Percentiles rank a stretch among this genome's conserved stretches.
These are phyloP conservation scores for Mycalesis mineus DNA, from an alignment of 2,888 invertebrate species.

Conservation along the genomic window DNA sequence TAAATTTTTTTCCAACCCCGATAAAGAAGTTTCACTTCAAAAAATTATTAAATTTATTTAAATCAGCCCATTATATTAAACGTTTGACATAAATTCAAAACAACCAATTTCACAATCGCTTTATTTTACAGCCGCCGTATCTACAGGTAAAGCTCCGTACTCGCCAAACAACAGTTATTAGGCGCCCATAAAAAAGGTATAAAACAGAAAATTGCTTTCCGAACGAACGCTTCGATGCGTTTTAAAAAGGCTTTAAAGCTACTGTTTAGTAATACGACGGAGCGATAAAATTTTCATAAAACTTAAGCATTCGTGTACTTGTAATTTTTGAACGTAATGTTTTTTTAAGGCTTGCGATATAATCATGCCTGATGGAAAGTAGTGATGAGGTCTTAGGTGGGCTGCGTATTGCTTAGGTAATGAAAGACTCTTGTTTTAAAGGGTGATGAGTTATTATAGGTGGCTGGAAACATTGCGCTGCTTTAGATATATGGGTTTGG, in stretches of 20 bases:
- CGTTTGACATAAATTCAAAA: too few species aligned
- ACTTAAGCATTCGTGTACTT: background rate
- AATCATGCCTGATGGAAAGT: too few species aligned
- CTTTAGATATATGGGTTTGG: too few species aligned
- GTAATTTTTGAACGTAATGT: background rate
- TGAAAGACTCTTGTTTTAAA: too few species aligned
- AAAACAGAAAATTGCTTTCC: slow-evolving; percentile 4
- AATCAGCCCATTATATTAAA: too few species aligned
- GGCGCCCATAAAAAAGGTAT: slow-evolving; percentile 7
- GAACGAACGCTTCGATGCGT: slow-evolving; percentile 1
- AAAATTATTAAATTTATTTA: too few species aligned
- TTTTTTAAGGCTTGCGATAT: background rate
- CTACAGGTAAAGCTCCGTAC: background rate
- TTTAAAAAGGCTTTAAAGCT: slow-evolving; percentile 1
- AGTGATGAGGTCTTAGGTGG: too few species aligned
- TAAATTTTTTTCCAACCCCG: too few species aligned
- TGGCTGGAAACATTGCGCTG: too few species aligned
- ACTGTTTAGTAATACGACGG: background rate
- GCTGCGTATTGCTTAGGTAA: too few species aligned
- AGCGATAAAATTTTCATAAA: background rate
- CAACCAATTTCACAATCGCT: background rate
- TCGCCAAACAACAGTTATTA: background rate
- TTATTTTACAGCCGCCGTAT: background rate
- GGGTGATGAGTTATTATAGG: too few species aligned
- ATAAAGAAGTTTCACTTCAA: too few species aligned